These are phyloP conservation scores for Lamprotornis superbus DNA, from an alignment of 2,113 vertebrate species.

Conservation along the genomic window DNA sequence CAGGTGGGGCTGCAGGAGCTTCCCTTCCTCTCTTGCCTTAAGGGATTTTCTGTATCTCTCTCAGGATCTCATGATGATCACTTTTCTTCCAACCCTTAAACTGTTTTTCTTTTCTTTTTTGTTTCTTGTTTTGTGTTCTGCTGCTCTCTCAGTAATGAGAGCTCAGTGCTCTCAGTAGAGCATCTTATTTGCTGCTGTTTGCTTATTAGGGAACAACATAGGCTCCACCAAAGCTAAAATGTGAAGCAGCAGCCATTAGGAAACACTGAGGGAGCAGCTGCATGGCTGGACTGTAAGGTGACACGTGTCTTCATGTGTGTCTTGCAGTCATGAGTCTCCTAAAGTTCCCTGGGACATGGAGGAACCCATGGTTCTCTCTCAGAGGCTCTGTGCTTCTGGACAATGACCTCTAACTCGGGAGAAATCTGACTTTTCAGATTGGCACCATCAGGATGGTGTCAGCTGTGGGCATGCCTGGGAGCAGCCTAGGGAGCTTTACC, in stretches of 20 bases:
- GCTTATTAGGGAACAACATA: background rate
- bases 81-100: background rate
- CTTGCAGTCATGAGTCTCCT: background rate
- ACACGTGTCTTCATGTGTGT: fast-evolving
- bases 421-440: background rate
- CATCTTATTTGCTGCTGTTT: background rate
- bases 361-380: background rate
- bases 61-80: background rate
- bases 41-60: background rate
- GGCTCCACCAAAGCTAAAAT: background rate
- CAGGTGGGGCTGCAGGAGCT: background rate
- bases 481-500: background rate
- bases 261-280: background rate
- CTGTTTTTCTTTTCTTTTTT: background rate
- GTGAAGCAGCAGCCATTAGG: background rate
- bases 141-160: background rate
- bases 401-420: background rate
- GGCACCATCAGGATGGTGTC: background rate
- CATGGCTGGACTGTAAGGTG: background rate
- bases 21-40: background rate
- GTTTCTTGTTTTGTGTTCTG: background rate
- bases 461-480: background rate
- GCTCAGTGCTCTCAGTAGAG: background rate
- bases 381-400: background rate
- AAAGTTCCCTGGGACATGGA: background rate